Evolutionary conservation across 2,888 invertebrate species (phyloP), one percentile per base, ranked within the genome.

Genomic region (Aricia artaxerxes): DNA sequence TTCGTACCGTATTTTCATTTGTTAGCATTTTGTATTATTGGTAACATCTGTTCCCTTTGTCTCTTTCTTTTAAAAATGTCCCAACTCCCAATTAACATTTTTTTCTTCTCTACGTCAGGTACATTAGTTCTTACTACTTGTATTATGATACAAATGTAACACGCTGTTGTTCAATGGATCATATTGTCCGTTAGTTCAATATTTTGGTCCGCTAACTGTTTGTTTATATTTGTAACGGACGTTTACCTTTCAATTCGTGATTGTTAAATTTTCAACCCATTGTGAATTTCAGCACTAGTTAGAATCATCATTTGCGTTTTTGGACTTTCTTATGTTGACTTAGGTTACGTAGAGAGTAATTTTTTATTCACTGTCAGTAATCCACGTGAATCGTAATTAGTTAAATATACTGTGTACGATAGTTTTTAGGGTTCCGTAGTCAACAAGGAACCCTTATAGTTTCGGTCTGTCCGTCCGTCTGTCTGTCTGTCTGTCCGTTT

Each of bases 181-280:
- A 57, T 38, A 13, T 24, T 60, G 40, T 57, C 44, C 9, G 44
- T 75, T 75, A 60, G 61, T 75, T 75, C 79, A 79, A 79, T 79
- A 64, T 79, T 75, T 75, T 79, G 79, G 61, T 79, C 49, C 57
- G 40, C 49, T 75, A 11, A 61, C 40, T 44, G 78, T 81, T 79
- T 82, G 80, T 82, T 81, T 81, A 77, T 49, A 79, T 80, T 81
- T 49, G 80, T 75, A 69, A 64, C 85, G 88, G 84, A 84, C 90
- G 84, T 86, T 85, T 87, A 89, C 88, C 88, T 83, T 83, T 80
- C 75, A 61, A 77, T 78, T 88, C 90, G 90, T 90, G 90, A 89
- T 85, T 86, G 84, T 82, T 85, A 83, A 81, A 83, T 88, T 90
- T 83, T 80, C 85, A 77, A 44, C 78, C 64, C 64, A 60, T 16